Evolutionary conservation across 2,888 invertebrate genomes (phyloP).

Genomic region (Phengaris alcon): DNA sequence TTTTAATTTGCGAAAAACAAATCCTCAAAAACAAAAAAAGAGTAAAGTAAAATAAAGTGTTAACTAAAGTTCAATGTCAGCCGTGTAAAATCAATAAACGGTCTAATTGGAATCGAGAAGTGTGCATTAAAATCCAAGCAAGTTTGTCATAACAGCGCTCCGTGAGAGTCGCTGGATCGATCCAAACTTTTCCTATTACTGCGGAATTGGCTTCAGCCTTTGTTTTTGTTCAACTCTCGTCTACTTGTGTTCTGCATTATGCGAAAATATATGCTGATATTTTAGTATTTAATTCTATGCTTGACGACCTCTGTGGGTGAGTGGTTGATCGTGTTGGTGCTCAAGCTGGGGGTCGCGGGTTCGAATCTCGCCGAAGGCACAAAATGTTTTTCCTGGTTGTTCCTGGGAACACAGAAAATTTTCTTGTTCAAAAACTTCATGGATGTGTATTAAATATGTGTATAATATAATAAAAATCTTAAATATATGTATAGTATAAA

Average conservation of each 20-base stretch:
- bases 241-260: constrained; percentile 34
- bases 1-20: too few species aligned
- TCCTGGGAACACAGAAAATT: too few species aligned
- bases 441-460: too few species aligned
- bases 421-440: too few species aligned
- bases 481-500: too few species aligned
- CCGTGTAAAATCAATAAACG: constrained; percentile 31
- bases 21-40: not conserved
- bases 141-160: constrained; percentile 39
- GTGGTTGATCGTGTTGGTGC: too few species aligned
- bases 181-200: constrained; percentile 64
- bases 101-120: constrained; percentile 34
- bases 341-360: too few species aligned
- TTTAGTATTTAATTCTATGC: not conserved
- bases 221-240: constrained; percentile 48
- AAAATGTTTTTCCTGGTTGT: too few species aligned
- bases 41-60: not conserved
- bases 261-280: not conserved
- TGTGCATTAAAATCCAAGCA: constrained; percentile 39
- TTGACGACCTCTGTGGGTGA: not conserved
- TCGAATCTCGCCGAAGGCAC: too few species aligned
- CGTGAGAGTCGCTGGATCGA: constrained; percentile 49
- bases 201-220: constrained; percentile 51
- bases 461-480: too few species aligned
- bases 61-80: constrained; percentile 31